These are phyloP conservation scores for Leptoteleia sp. DNA, from an alignment of 1,140 invertebrate genomes.

Conservation along the genomic window DNA sequence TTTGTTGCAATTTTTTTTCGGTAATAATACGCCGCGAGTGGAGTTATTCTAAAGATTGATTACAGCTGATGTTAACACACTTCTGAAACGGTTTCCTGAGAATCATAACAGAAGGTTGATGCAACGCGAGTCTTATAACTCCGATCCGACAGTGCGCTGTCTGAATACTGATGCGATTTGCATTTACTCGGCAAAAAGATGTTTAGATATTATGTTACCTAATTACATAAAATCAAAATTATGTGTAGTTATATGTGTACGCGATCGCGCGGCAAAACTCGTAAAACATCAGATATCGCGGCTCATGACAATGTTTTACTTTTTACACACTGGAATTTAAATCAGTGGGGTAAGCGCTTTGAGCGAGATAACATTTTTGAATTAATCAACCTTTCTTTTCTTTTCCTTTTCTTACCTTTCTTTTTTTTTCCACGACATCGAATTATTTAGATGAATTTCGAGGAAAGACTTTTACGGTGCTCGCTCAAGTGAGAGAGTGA, in stretches of 20 bases:
- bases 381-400: too few relatives aligned
- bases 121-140: conserved; percentile 31
- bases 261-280: conserved; percentile 16
- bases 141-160: conserved; percentile 6
- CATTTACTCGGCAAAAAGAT: conserved; percentile 48
- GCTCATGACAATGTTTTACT: conserved; percentile 41
- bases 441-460: conserved; percentile 7
- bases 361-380: conserved; percentile 41
- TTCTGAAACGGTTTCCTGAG: conserved; percentile 48
- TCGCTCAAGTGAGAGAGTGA: neutral
- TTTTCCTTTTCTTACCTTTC: too few relatives aligned
- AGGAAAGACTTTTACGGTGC: conserved; percentile 11
- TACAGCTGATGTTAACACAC: conserved; percentile 57
- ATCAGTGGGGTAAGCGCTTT: conserved; percentile 22
- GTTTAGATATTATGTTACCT: conserved; percentile 57
- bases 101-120: conserved; percentile 62
- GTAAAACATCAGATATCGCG: conserved; percentile 40
- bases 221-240: conserved; percentile 53
- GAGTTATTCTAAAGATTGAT: conserved; percentile 50
- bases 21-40: conserved; percentile 17
- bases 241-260: conserved; percentile 25
- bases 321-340: conserved; percentile 39
- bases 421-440: neutral
- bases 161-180: conserved; percentile 58
- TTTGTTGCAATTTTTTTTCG: conserved; percentile 40